phyloP scores from a whole-genome alignment of 1,140 invertebrate species.

The Drosophila santomea region DNA sequence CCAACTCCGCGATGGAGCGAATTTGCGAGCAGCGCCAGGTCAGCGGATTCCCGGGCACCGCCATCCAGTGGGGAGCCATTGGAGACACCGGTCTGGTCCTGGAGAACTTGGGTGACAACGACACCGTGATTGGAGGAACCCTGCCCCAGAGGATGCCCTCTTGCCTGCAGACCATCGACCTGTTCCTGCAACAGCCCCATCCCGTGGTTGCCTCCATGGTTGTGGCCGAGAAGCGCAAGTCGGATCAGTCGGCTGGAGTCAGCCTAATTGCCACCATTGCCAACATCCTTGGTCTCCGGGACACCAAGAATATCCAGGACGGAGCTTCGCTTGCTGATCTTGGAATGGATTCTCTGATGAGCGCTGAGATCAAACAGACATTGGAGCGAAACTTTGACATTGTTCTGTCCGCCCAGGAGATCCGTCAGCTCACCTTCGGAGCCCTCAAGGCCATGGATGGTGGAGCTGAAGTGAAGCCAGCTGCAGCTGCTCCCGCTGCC shows the following conservation, averaged over 20 bases:
- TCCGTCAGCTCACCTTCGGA: constrained; percentile 91
- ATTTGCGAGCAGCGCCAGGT: constrained; percentile 93
- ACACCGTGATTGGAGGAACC: constrained; percentile 96
- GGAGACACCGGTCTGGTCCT: constrained; percentile 97
- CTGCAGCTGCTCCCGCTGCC: constrained; percentile 29
- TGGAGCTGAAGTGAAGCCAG: constrained; percentile 66
- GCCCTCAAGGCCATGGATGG: constrained; percentile 89
- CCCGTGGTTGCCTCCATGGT: constrained; percentile 94
- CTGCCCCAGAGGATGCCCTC: constrained; percentile 96
- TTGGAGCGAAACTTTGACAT: constrained; percentile 96
- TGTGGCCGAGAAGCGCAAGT: constrained; percentile 90
- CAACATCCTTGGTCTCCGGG: constrained; percentile 94
- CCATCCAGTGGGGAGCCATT: constrained; percentile 99
- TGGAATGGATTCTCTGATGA: constrained; percentile 99
- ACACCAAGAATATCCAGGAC: constrained; percentile 90
- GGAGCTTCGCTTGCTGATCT: constrained; percentile 93
- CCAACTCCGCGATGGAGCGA: constrained; percentile 98
- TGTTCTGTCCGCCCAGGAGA: constrained; percentile 94
- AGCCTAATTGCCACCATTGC: constrained; percentile 90
- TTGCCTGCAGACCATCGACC: constrained; percentile 93
- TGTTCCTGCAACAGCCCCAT: constrained; percentile 94
- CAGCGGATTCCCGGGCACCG: constrained; percentile 92
- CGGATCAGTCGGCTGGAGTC: constrained; percentile 85
- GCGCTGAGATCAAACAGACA: constrained; percentile 98
- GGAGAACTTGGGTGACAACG: constrained; percentile 94